A percentile compares a stretch with the other conserved stretches of the same genome.
Evolutionary conservation across 2,888 invertebrate species (phyloP).

Genomic region (Stenodera caucasica): DNA sequence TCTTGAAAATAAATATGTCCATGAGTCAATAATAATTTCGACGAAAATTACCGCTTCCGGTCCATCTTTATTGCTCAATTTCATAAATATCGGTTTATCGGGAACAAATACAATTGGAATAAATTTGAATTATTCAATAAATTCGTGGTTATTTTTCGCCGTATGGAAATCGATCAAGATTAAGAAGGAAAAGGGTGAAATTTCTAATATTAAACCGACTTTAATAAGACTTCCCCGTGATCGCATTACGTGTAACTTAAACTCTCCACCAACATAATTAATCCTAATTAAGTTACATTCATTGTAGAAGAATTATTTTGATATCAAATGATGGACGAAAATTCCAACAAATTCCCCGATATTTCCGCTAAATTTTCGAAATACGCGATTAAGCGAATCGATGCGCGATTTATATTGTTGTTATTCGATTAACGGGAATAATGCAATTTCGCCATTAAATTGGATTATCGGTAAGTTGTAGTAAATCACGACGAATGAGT

Average conservation of each 20-base stretch:
- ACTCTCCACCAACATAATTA: conserved; percentile 34
- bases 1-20: neutral
- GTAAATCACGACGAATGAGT: conserved; percentile 34
- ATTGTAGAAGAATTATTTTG: neutral
- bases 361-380: too few relatives aligned
- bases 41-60: conserved; percentile 3
- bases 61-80: neutral
- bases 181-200: conserved; percentile 37
- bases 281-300: conserved; percentile 30
- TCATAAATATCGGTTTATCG: conserved; percentile 14
- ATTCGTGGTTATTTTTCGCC: too few relatives aligned
- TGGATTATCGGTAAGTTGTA: conserved; percentile 38
- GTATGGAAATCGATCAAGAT: conserved; percentile 35
- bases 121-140: too few relatives aligned
- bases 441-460: conserved; percentile 47
- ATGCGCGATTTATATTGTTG: too few relatives aligned
- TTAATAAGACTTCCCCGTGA: conserved; percentile 44
- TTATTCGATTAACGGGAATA: conserved; percentile 35
- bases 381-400: too few relatives aligned
- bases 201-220: conserved; percentile 46
- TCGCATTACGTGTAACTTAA: conserved; percentile 43
- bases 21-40: neutral
- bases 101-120: conserved; percentile 24
- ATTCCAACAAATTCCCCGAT: too few relatives aligned
- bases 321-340: neutral